Conservation (phyloP, 2,888 invertebrate genomes). For the Serrognathus titanus region DNA sequence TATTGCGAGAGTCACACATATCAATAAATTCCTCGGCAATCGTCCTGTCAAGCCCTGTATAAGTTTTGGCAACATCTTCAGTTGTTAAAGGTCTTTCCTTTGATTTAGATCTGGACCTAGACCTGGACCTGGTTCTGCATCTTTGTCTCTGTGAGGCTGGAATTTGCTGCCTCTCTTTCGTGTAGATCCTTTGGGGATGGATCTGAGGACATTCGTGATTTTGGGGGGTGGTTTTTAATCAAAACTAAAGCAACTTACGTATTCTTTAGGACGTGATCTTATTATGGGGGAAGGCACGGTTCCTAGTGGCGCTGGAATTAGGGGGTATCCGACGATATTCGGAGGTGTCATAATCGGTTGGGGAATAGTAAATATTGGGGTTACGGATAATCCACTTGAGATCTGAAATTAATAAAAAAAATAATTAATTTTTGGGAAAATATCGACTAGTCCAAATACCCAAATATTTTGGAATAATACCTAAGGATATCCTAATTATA, state of each 20-base stretch:
- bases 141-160: slow-evolving; percentile 9
- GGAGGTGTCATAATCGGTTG: slow-evolving; percentile 33
- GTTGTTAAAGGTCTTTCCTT: slow-evolving; percentile 44
- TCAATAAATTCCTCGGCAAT: slow-evolving; percentile 65
- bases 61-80: slow-evolving; percentile 57
- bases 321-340: slow-evolving; percentile 33
- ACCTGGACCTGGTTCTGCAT: slow-evolving; percentile 5
- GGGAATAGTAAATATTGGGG: slow-evolving; percentile 39
- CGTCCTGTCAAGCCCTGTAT: slow-evolving; percentile 60
- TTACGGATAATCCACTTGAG: slow-evolving; percentile 33
- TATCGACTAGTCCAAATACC: too few relatives aligned
- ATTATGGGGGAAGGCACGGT: slow-evolving; percentile 43
- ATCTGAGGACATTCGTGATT: slow-evolving; percentile 5
- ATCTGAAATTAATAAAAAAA: slow-evolving; percentile 29
- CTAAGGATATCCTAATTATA: too few relatives aligned
- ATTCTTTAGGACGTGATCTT: slow-evolving; percentile 25
- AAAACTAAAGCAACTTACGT: slow-evolving; percentile 7
- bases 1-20: slow-evolving; percentile 57
- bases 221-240: not conserved
- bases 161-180: slow-evolving; percentile 5
- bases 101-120: slow-evolving; percentile 31
- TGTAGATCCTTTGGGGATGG: slow-evolving; percentile 5
- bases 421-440: not conserved
- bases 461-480: too few relatives aligned
- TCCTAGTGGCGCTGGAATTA: slow-evolving; percentile 45